Conservation (phyloP, 1,140 invertebrate genomes). For the Drosophila repleta region DNA sequence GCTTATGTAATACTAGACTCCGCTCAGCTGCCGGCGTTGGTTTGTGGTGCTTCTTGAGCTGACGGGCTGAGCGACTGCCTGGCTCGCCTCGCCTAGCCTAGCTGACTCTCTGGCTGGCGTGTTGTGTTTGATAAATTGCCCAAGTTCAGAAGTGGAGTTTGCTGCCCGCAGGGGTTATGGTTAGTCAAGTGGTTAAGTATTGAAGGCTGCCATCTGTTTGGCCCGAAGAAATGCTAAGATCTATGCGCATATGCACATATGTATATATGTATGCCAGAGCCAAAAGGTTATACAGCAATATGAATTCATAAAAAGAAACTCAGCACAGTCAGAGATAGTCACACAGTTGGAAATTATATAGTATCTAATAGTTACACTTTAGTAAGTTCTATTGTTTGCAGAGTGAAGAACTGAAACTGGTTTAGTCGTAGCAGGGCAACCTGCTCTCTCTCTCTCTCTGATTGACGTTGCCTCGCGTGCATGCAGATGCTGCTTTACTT, state of each 20-base stretch:
- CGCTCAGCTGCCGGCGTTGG: constrained; percentile 41
- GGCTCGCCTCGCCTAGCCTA: constrained; percentile 10
- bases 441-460: constrained; percentile 27
- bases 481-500: constrained; percentile 43
- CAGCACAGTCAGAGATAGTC: neutral
- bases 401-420: constrained; percentile 37
- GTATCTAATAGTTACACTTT: constrained; percentile 8
- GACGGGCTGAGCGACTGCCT: constrained; percentile 25
- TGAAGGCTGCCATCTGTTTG: neutral
- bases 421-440: constrained; percentile 13
- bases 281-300: neutral
- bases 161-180: neutral
- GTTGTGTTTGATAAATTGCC: constrained; percentile 71
- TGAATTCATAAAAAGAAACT: neutral
- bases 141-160: constrained; percentile 51
- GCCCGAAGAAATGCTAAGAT: constrained; percentile 13
- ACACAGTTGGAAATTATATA: constrained; percentile 9
- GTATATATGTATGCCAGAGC: neutral
- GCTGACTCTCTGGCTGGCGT: constrained; percentile 37
- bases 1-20: constrained; percentile 78
- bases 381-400: constrained; percentile 56
- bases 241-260: neutral
- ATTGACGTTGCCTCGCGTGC: constrained; percentile 37
- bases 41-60: constrained; percentile 29
- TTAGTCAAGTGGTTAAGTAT: constrained; percentile 25